Conservation (phyloP, 1,140 invertebrate species). For the Drosophila ironensis region DNA sequence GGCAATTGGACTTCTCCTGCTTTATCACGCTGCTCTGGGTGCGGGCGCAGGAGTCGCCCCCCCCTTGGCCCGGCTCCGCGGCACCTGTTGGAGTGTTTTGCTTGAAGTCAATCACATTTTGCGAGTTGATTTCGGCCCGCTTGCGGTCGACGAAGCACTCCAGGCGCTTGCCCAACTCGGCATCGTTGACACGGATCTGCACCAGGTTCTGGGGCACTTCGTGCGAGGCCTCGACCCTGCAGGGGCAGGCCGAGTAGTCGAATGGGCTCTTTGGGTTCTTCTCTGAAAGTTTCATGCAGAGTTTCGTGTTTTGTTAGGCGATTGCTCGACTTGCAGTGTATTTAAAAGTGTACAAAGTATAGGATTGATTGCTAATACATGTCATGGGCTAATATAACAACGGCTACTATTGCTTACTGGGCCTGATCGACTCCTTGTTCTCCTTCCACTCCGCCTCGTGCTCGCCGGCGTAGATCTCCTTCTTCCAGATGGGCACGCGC, state of each 20-base stretch:
- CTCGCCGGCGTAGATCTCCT: constrained; percentile 91
- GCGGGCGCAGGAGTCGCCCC: constrained; percentile 84
- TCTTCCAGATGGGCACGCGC: constrained; percentile 97
- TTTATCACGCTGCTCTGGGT: constrained; percentile 86
- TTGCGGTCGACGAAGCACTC: constrained; percentile 85
- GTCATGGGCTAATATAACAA: background rate
- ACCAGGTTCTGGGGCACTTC: constrained; percentile 83
- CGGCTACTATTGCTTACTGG: constrained; percentile 57
- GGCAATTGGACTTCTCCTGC: constrained; percentile 86
- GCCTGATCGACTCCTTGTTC: constrained; percentile 90
- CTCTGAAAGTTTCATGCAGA: constrained; percentile 18
- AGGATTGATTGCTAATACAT: constrained; percentile 15
- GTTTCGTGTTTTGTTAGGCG: too few relatives aligned
- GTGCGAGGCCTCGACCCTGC: constrained; percentile 63
- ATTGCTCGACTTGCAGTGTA: constrained; percentile 30
- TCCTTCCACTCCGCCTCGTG: constrained; percentile 87
- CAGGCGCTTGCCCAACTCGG: constrained; percentile 84
- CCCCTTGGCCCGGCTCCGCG: constrained; percentile 12
- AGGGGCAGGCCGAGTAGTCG: constrained; percentile 57
- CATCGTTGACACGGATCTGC: constrained; percentile 84
- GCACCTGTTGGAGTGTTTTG: too few relatives aligned
- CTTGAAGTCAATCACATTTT: constrained; percentile 87
- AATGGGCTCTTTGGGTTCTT: constrained; percentile 29
- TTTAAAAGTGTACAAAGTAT: constrained; percentile 18
- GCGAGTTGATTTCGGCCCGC: constrained; percentile 85